Conservation (phyloP, 2,888 invertebrate genomes). For the Anthophora plumipes region DNA sequence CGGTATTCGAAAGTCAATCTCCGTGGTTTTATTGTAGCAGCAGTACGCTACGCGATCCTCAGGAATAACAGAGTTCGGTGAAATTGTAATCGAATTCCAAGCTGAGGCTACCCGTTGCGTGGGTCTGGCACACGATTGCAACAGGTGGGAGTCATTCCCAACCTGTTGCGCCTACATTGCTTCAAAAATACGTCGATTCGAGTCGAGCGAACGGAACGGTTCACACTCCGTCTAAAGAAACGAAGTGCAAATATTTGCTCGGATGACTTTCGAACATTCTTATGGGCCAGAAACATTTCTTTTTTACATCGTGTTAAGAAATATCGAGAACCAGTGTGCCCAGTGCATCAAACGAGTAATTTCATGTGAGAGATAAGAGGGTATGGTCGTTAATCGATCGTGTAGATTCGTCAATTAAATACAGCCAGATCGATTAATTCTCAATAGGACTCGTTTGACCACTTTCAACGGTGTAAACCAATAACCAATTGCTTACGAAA, state of each 20-base stretch:
- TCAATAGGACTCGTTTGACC: constrained; percentile 42
- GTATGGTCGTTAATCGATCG: constrained; percentile 43
- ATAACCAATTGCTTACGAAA: constrained; percentile 8
- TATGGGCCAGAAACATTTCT: not conserved
- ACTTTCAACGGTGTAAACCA: constrained; percentile 7
- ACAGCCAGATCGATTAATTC: constrained; percentile 16
- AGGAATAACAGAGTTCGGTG: constrained; percentile 29
- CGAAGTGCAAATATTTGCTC: not conserved
- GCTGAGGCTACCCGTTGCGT: constrained; percentile 64
- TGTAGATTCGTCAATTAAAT: constrained; percentile 33
- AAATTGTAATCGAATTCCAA: constrained; percentile 66
- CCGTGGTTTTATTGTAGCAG: not conserved
- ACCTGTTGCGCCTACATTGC: constrained; percentile 75
- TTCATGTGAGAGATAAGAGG: constrained; percentile 15
- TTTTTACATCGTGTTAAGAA: not conserved
- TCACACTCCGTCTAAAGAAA: constrained; percentile 3
- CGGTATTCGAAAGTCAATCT: not conserved
- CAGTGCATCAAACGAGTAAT: not conserved
- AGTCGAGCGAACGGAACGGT: constrained; percentile 21
- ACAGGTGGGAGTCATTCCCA: constrained; percentile 74
- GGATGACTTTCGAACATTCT: not conserved
- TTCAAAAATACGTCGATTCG: constrained; percentile 62
- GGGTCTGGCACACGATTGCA: constrained; percentile 67
- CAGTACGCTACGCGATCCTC: not conserved
- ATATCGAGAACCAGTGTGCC: not conserved